Percentiles rank a stretch among this genome's conserved stretches.
phyloP scores from a whole-genome alignment of 2,888 invertebrate genomes.

The Dasysyrphus tricinctus region DNA sequence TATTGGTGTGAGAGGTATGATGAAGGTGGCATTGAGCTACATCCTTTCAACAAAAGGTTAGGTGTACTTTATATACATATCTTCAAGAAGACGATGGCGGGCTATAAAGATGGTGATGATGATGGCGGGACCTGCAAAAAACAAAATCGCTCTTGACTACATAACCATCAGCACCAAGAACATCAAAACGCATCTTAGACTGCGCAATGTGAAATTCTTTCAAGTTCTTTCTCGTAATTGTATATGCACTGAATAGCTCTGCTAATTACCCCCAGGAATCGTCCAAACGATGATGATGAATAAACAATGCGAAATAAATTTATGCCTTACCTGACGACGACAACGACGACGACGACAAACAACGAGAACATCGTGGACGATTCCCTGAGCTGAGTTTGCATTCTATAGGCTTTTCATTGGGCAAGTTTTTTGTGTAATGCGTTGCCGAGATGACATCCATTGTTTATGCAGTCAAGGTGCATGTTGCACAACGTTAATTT shows the following conservation, averaged over 20 bases:
- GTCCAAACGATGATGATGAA: conserved; percentile 65
- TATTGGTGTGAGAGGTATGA: background rate
- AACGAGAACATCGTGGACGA: conserved; percentile 16
- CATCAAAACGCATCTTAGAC: conserved; percentile 24
- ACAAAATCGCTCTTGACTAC: conserved; percentile 14
- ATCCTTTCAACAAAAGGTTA: conserved; percentile 17
- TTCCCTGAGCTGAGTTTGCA: conserved; percentile 44
- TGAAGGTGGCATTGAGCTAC: conserved; percentile 41
- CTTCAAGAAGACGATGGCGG: background rate
- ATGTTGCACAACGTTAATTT: conserved; percentile 74
- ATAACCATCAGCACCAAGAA: background rate
- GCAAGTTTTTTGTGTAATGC: conserved; percentile 55
- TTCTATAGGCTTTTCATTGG: conserved; percentile 59
- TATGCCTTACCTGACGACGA: conserved; percentile 36
- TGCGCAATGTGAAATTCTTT: conserved; percentile 27
- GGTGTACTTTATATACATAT: background rate
- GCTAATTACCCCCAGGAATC: conserved; percentile 73
- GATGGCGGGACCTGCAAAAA: conserved; percentile 11
- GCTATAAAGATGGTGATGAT: background rate
- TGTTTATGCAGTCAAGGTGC: conserved; percentile 74
- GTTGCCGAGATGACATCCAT: conserved; percentile 69
- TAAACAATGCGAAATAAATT: conserved; percentile 69
- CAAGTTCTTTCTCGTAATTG: conserved; percentile 52
- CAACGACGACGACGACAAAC: conserved; percentile 1
- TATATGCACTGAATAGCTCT: conserved; percentile 71